phyloP scores from a whole-genome alignment of 1,140 invertebrate genomes.

The Zaprionus camerounensis region DNA sequence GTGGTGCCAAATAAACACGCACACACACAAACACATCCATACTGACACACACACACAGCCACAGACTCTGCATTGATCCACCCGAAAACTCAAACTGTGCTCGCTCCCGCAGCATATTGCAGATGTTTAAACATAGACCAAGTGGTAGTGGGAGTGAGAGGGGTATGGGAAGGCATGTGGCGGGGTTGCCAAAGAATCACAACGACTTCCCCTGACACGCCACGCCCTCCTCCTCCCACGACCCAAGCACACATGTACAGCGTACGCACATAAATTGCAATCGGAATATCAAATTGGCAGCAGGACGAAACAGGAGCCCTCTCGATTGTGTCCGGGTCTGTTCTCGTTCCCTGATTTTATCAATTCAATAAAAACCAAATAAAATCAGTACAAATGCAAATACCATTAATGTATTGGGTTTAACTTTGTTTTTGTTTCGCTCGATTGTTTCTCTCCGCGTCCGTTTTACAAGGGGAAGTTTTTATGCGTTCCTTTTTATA shows the following conservation, averaged over 20 bases:
- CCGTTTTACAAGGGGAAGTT: constrained; percentile 26
- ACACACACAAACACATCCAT: constrained; percentile 20
- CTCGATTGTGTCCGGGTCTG: constrained; percentile 43
- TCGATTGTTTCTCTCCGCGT: constrained; percentile 51
- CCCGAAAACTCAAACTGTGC: constrained; percentile 50
- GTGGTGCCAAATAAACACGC: constrained; percentile 78
- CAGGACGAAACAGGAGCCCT: constrained; percentile 54
- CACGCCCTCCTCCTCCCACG: constrained; percentile 12
- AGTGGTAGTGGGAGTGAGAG: background rate
- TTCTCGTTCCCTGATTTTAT: constrained; percentile 74
- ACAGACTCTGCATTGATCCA: constrained; percentile 61
- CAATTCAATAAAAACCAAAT: constrained; percentile 84
- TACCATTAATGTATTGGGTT: constrained; percentile 84
- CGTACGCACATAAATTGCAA: constrained; percentile 77
- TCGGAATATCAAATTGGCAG: constrained; percentile 82
- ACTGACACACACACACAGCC: background rate
- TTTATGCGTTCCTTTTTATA: constrained; percentile 53
- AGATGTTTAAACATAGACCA: constrained; percentile 67
- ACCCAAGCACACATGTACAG: constrained; percentile 22
- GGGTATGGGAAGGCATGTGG: background rate
- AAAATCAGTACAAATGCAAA: constrained; percentile 84
- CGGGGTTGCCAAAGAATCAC: constrained; percentile 65
- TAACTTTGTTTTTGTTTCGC: constrained; percentile 78
- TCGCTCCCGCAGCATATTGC: constrained; percentile 72
- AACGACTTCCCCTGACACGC: constrained; percentile 51